Base-by-base conservation (phyloP, 2,888 invertebrate genomes). In the Erebia ligea region DNA sequence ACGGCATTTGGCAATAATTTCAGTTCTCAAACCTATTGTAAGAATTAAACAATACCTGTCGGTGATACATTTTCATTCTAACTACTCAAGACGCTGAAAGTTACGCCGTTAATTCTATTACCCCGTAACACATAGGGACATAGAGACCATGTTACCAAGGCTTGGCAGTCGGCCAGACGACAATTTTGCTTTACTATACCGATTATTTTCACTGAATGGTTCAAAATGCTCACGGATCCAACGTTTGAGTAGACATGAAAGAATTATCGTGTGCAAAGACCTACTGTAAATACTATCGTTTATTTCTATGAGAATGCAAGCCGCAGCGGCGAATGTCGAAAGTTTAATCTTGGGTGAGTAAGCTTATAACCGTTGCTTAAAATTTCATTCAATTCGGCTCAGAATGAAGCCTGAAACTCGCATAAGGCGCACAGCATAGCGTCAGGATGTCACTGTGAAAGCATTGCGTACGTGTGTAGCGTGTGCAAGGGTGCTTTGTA, bases 161-260 rank as follows among this genome's bases (percentile, higher is more conserved):
- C 82, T 87, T 92, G 92, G 92, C 91, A 86, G 73, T 70, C 78
- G 82, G 90, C 92, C 92, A 92, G 88, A 84, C 85, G 83, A 80
- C 86, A 85, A 88, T 86, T 90, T 85, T 89, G 84, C 86, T 87
- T 86, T 86, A 88, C 86, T 86, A 85, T 84, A 76, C 81, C 85
- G 86, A 87, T 88, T 89, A 89, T 89, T 89, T 88, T 85, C 85
- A 85, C 86, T 82, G 84, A 83, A 86, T 83, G 80, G 86, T 86
- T 88, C 86, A 84, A 86, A 86, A 83, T 84, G 84, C 82, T 85
- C 84, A 79, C 79, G 79, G 79, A 81, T 81, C 76, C 79, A 77
- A 79, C 79, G 77, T 79, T 71, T 80, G 79, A 79, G 74, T 86
- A 84, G 84, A 83, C 84, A 85, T 81, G 86, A 90, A 90, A 89